Evolutionary conservation across 2,888 invertebrate species (phyloP), one percentile per base, ranked within the genome.

Genomic region (Apamea sordens): DNA sequence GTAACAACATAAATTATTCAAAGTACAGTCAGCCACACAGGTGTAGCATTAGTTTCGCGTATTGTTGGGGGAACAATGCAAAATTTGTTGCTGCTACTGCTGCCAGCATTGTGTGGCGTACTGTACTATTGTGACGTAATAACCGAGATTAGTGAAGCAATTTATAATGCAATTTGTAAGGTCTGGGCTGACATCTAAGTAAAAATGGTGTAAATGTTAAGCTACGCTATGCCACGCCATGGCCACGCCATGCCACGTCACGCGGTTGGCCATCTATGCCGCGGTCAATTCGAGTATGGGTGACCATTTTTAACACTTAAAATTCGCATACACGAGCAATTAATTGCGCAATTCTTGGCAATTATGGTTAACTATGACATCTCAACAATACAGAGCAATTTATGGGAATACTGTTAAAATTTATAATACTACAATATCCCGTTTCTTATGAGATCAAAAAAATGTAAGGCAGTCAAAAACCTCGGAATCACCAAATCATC

Each of bases 61-160:
- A 87, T 87, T 89, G 89, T 88, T 87, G 28, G 15, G 24, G n/a
- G 71, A 80, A 88, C 83, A 87, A 89, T 77, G 64, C 61, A 18
- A 83, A 89, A 67, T 81, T 88, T 83, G 77, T 77, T 64, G 68
- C 76, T 64, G 80, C 59, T 53, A 59, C 59, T 76, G 73, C 76
- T 64, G 71, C 68, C 44, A 36, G 41, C 68, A 77, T 80, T 87
- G 89, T 85, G 85, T 53, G 76, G 72, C 44, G 53, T 18, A 69
- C 72, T 84, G 86, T 88, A 86, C 78, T 65, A 50, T 41, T 81
- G 73, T 64, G 36, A 68, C 21, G 72, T 78, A n/a, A 78, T 84
- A 80, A 78, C 72, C 15, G 15, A n/a, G 65, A 69, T 77, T 83
- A 70, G 70, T 56, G 32, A 28, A 76, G 53, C 61, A 50, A 67